These are phyloP conservation scores for Conus canariensis DNA, from an alignment of 2,888 invertebrate genomes.

Conservation along the genomic window DNA sequence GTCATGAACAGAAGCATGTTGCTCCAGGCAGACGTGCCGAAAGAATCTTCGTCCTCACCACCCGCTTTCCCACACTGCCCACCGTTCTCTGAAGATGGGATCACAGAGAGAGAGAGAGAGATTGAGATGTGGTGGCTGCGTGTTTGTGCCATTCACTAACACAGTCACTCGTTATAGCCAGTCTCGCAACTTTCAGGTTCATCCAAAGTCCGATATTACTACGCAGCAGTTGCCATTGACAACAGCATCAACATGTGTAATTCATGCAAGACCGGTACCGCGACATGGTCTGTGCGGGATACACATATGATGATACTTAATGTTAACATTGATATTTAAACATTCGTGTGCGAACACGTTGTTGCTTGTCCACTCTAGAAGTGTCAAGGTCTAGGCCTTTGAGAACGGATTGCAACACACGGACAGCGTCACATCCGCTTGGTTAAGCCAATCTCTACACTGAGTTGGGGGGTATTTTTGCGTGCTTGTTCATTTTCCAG, in stretches of 20 bases:
- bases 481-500: not conserved
- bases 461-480: not conserved
- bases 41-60: no score
- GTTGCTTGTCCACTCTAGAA: not conserved
- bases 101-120: no score
- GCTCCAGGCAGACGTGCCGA: no score
- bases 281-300: no score
- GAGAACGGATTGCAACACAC: conserved; percentile 2
- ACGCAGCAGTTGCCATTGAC: not conserved
- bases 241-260: not conserved
- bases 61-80: no score
- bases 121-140: no score
- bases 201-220: no score
- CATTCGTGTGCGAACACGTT: not conserved
- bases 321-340: not conserved
- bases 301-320: not conserved
- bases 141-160: no score
- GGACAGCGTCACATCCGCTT: not conserved
- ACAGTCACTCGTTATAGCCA: no score
- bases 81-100: no score
- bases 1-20: no score
- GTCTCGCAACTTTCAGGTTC: no score
- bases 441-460: not conserved
- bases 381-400: not conserved
- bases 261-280: not conserved